Evolutionary conservation across 2,113 vertebrate species (phyloP), one percentile per base, ranked within the genome.

Genomic region (Notothenia rossii): DNA sequence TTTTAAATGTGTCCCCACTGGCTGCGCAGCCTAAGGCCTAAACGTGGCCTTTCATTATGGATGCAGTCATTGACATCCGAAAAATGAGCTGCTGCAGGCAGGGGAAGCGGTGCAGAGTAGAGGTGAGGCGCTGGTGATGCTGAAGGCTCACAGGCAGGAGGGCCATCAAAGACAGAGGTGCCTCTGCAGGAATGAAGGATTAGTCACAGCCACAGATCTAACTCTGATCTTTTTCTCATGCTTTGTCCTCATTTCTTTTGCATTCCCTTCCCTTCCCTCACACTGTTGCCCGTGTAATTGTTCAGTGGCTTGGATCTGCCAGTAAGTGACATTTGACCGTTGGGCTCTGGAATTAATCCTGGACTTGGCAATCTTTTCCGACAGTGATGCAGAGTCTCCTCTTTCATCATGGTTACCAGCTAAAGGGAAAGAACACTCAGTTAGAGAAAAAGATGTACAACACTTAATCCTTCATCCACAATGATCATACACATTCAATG

Each of bases 161-260:
- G 70, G 36, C 78, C 72, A 49, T 72, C 82, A 87, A 72, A 92
- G 78, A 91, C 86, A 83, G 65, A 76, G 87, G 79, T 54, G 18
- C 76, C 79, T 82, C 71, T 55, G 66, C 54, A 68, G 90, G 88
- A 89, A 86, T 79, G 83, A 88, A 73, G 84, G 88, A 92, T 93
- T 93, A 92, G 93, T 91, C 91, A 92, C 91, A 90, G 91, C 87
- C 77, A 79, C 81, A 91, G 90, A 89, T 94, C 89, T 85, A 55
- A 88, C 86, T 84, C 79, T 86, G 87, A 91, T 90, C 87, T 91
- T 84, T 40, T 88, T 79, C 84, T 84, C 75, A 75, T 82, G 91
- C 91, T 89, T 93, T 90, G 91, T 90, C 86, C 86, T 85, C 61
- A 51, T 87, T 79, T 65, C 86, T 84, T 87, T 79, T 75, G 63